phyloP scores from a whole-genome alignment of 2,797 vertebrate genomes.

The Pseudomugil gertrudae region DNA sequence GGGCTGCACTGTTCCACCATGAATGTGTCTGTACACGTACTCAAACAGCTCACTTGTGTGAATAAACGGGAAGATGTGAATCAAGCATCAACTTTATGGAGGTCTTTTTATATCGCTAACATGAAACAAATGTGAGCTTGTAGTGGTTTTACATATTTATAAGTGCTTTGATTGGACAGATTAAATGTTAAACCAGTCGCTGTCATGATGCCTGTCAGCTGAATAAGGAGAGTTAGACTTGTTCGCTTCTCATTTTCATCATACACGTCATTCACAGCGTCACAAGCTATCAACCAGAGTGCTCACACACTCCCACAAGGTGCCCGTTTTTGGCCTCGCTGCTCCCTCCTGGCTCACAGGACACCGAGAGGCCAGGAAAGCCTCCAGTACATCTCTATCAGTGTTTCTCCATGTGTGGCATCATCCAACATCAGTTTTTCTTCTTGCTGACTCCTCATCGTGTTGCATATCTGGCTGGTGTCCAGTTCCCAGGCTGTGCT shows the following conservation, averaged over 20 bases:
- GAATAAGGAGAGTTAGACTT: conserved; percentile 28
- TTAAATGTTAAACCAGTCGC: conserved; percentile 17
- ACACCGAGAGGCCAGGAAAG: conserved; percentile 46
- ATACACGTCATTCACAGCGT: conserved; percentile 53
- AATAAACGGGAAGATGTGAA: conserved; percentile 67
- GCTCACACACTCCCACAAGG: conserved; percentile 21
- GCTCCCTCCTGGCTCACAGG: conserved; percentile 4
- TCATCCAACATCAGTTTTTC: conserved; percentile 21
- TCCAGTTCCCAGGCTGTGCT: conserved; percentile 81
- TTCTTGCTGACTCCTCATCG: conserved; percentile 26
- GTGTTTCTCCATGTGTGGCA: conserved; percentile 24
- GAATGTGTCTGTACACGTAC: conserved; percentile 50
- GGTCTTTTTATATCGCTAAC: conserved; percentile 44
- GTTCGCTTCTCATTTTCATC: conserved; percentile 8
- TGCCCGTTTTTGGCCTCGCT: conserved; percentile 13
- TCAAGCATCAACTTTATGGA: conserved; percentile 41
- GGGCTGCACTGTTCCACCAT: conserved; percentile 56
- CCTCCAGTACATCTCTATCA: conserved; percentile 13
- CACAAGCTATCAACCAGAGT: conserved; percentile 27
- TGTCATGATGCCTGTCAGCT: conserved; percentile 15
- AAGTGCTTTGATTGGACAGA: conserved; percentile 1
- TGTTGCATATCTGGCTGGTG: conserved; percentile 47
- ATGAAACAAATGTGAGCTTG: conserved; percentile 38
- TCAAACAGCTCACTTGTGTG: conserved; percentile 66
- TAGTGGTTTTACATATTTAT: conserved; percentile 22